Evolutionary conservation across 2,888 invertebrate species (phyloP), one percentile per base, ranked within the genome.

Genomic region (Tipula lateralis): DNA sequence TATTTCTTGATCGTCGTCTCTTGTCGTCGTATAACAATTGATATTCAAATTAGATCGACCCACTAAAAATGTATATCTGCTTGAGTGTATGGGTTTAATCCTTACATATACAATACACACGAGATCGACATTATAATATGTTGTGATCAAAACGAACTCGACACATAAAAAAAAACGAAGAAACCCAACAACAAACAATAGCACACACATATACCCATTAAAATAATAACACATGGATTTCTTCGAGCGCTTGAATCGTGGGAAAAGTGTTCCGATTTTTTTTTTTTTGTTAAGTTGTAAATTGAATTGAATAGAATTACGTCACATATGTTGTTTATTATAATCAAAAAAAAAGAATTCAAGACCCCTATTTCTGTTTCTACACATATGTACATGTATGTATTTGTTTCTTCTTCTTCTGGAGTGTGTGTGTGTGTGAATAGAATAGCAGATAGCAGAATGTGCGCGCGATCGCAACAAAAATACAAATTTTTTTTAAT

Each of bases 201-300:
- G 32, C 32, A 32, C 82, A 80, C 3, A 82, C 30, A 44, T 44
- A n/a, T 44, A 7, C 29, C 82, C 66, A 30, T 82, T 30, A 82
- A 82, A 82, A 29, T 30, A 29, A 82, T 82, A 82, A 82, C 82
- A 82, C 82, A 82, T 82, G 82, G 82, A 82, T 82, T 82, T 82
- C 82, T 16, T 30, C 30, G 24, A 66, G 66, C 66, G 66, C 24
- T 66, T 66, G 66, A 32, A 82, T 82, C 82, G 82, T 82, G 82
- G 82, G 82, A 82, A 82, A 82, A 82, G 82, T 82, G 82, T 82
- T 30, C 82, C 82, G 82, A 82, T 82, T 82, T 82, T 82, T 30
- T 16, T 82, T 30, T 82, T 81, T 82, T 82, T 32, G 82, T 82
- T 82, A 82, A 82, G 32, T 82, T 82, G 66, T 66, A 82, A 82